These are phyloP conservation scores for Cygnus atratus DNA, from an alignment of 2,113 vertebrate species.

Conservation along the genomic window DNA sequence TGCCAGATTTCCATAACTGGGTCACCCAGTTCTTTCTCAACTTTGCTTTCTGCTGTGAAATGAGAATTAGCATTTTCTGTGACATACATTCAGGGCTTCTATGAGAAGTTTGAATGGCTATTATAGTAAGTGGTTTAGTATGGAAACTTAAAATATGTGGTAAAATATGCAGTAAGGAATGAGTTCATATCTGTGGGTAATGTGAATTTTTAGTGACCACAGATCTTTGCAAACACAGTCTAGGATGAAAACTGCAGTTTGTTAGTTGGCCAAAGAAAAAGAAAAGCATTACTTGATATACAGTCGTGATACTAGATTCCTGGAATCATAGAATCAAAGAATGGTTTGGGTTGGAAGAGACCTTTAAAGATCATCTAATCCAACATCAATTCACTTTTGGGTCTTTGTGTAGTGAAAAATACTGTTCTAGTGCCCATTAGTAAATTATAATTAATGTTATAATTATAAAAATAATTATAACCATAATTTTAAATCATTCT, in stretches of 20 bases:
- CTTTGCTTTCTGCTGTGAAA: conserved; percentile 28
- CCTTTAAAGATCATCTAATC: neutral
- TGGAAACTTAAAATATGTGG: neutral
- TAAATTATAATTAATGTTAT: neutral
- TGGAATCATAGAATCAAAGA: neutral
- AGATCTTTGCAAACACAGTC: neutral
- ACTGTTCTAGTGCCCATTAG: neutral
- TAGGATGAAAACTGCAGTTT: neutral
- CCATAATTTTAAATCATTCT: neutral
- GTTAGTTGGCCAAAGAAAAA: neutral
- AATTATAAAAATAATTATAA: neutral
- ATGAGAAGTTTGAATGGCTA: neutral
- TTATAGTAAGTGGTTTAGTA: neutral
- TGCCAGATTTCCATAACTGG: conserved; percentile 56
- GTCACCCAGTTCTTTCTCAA: conserved; percentile 35
- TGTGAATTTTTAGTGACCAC: neutral
- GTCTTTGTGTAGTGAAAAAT: neutral
- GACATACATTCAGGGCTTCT: neutral
- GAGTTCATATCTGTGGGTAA: neutral
- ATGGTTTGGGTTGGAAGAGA: neutral
- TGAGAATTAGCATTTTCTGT: conserved; percentile 36
- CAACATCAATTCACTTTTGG: neutral
- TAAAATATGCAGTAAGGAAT: neutral
- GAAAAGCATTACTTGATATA: neutral
- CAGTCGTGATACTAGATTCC: neutral